These are phyloP conservation scores for Catalaphyllia jardinei DNA, from an alignment of 64 coral and sea anemone species.

Conservation along the genomic window DNA sequence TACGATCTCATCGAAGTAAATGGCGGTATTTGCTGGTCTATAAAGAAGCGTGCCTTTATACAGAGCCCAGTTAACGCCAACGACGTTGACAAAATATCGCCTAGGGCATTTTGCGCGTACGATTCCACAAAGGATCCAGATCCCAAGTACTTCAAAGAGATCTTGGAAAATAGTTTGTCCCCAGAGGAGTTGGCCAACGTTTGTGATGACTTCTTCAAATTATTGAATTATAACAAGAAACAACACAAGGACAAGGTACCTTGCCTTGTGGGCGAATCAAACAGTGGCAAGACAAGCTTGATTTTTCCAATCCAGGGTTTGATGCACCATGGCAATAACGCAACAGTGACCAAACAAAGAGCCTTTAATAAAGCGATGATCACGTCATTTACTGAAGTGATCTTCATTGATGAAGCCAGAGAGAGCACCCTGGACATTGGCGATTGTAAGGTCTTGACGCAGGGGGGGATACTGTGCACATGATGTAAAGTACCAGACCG, in stretches of 20 bases:
- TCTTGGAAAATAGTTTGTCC: conserved; percentile 4
- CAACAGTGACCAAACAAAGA: too few relatives aligned
- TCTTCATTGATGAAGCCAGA: conserved; percentile 15
- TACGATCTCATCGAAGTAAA: conserved; percentile 5
- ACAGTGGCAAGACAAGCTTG: too few relatives aligned
- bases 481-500: neutral
- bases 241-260: too few relatives aligned
- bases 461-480: neutral
- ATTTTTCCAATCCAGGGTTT: too few relatives aligned
- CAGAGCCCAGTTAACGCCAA: neutral
- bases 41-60: neutral
- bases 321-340: too few relatives aligned
- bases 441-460: conserved; percentile 37
- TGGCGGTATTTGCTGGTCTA: neutral
- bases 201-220: neutral
- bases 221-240: too few relatives aligned
- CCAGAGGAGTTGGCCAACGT: neutral
- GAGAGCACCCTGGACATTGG: neutral
- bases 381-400: conserved; percentile 10
- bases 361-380: neutral
- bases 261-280: too few relatives aligned
- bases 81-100: neutral
- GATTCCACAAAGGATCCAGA: neutral
- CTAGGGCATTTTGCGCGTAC: too few relatives aligned
- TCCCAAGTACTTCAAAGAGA: conserved; percentile 24